Evolutionary conservation across 2,888 invertebrate species (phyloP).

Genomic region (Litoditis marina): DNA sequence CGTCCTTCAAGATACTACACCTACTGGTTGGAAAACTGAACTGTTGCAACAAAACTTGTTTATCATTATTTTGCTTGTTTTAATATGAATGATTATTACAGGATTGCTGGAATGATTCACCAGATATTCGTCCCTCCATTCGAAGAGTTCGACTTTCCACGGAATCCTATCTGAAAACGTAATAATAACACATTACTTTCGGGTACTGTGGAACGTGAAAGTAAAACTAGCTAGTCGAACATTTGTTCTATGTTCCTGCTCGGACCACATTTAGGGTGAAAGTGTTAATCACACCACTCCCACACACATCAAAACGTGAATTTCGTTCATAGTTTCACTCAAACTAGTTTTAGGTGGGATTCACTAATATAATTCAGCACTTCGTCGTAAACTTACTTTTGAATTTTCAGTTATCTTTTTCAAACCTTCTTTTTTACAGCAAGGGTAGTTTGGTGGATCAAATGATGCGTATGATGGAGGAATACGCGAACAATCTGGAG

Average conservation of each 20-base stretch:
- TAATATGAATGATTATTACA: constrained; percentile 7
- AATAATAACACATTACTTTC: background rate
- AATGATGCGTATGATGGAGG: constrained; percentile 50
- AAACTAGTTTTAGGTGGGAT: background rate
- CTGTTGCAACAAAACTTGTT: too few species aligned
- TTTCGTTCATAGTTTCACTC: too few species aligned
- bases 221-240: too few species aligned
- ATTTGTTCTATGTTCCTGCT: too few species aligned
- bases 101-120: constrained; percentile 44
- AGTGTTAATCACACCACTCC: too few species aligned
- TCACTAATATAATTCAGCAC: too few species aligned
- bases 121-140: constrained; percentile 44
- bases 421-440: constrained; percentile 17
- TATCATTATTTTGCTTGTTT: background rate
- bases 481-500: constrained; percentile 44
- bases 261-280: too few species aligned
- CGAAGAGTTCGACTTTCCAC: constrained; percentile 51
- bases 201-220: too few species aligned
- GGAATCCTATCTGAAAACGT: constrained; percentile 41
- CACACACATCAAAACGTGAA: too few species aligned
- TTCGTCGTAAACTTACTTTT: too few species aligned
- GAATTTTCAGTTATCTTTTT: background rate
- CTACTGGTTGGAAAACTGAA: too few species aligned
- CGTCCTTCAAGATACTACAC: too few species aligned
- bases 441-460: constrained; percentile 42